Conservation (phyloP, 2,888 invertebrate genomes). For the Drosophila mayaguana region DNA sequence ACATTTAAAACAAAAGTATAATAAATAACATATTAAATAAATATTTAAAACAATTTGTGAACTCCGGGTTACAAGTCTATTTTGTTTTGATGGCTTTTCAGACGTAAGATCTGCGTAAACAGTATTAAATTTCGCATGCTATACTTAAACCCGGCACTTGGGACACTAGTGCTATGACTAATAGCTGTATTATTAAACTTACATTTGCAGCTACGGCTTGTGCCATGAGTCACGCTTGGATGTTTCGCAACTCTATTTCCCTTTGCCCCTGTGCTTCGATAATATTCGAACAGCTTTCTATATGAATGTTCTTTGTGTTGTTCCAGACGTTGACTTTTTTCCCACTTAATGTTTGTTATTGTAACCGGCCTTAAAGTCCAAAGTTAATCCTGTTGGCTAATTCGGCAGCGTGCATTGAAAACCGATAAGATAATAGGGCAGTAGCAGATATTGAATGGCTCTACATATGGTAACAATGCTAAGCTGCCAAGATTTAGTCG, state of each 20-base stretch:
- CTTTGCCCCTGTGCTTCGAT: neutral
- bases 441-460: constrained; percentile 20
- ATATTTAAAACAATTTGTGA: neutral
- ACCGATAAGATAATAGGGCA: constrained; percentile 45
- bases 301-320: constrained; percentile 5
- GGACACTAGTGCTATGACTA: neutral
- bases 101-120: neutral
- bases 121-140: neutral
- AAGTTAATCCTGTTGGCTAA: constrained; percentile 24
- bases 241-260: neutral
- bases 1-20: neutral
- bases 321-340: constrained; percentile 1
- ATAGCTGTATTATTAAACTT: constrained; percentile 19
- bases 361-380: constrained; percentile 14
- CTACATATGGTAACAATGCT: constrained; percentile 40
- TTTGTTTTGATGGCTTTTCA: neutral
- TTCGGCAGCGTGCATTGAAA: constrained; percentile 33
- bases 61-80: neutral
- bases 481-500: constrained; percentile 25
- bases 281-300: neutral
- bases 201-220: constrained; percentile 9
- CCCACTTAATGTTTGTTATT: constrained; percentile 9
- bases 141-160: neutral
- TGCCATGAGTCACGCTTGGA: constrained; percentile 27
- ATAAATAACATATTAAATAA: neutral